Conservation (phyloP, 53 echinoderm and acorn worm species). For the Holothuria leucospilota region DNA sequence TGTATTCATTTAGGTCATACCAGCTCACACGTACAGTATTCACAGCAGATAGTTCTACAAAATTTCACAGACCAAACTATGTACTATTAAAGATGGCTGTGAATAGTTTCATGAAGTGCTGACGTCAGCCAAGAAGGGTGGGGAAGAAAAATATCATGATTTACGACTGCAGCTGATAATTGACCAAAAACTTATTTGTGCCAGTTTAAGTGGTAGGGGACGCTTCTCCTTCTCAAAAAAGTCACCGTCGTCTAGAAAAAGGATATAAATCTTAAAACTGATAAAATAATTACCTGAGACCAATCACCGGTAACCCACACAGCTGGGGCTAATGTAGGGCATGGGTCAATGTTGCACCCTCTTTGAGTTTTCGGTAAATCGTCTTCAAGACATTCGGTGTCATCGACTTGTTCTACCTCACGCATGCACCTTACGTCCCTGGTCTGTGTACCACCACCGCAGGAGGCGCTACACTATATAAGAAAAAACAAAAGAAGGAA, state of each 20-base stretch:
- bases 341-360: conserved; percentile 17
- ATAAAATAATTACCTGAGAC: conserved; percentile 36
- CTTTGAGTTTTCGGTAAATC: background rate
- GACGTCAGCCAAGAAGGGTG: too few species aligned
- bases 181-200: too few species aligned
- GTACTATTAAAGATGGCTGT: too few species aligned
- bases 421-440: conserved; percentile 13
- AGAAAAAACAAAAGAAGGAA: background rate
- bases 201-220: too few species aligned
- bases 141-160: too few species aligned
- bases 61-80: too few species aligned
- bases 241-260: background rate
- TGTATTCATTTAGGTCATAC: too few species aligned
- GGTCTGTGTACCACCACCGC: conserved; percentile 18
- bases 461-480: conserved; percentile 18
- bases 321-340: conserved; percentile 34
- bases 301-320: conserved; percentile 31
- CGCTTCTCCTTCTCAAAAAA: too few species aligned
- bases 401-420: background rate
- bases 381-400: background rate
- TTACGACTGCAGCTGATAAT: too few species aligned
- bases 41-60: too few species aligned
- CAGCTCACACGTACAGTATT: too few species aligned
- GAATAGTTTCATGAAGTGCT: too few species aligned
- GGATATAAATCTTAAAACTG: background rate